Base-by-base conservation (phyloP, 1,140 invertebrate genomes). In the Laodelphax striatellus region DNA sequence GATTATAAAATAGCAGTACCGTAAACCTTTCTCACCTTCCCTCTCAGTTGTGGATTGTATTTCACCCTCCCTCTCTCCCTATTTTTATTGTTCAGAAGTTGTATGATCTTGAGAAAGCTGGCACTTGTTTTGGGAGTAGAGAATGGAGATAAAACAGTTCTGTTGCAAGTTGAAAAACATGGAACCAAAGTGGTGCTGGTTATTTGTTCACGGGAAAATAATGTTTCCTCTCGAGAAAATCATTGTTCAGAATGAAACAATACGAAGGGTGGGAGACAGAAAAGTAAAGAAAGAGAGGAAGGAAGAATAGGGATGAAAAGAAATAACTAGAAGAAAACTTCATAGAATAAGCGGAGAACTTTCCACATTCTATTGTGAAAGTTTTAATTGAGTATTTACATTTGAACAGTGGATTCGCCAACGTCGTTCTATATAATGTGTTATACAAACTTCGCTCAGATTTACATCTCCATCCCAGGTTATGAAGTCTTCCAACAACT, bases 381-480 rank as follows among this genome's bases (percentile, higher is more conserved):
- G 53, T 55, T 55, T 55, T 55, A 55, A 55, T 55, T 55, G 53
- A 55, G 16, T 55, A 55, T 55, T 55, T 24, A 55, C 31, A 55
- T 55, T 38, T 38, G 22, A 38, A 38, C 53, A 55, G 53, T 28
- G 16, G 31, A 16, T 21, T 38, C 22, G 53, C 16, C 2, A 55
- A 28, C n/a, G 31, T 9, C 34, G 34, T 38, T 38, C 34, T 38
- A 38, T 38, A 38, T 38, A 38, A 38, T 38, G 34, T 38, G 34
- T 38, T 38, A 38, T 38, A 38, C 34, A 38, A 38, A 38, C 34
- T 38, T 38, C 10, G 34, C 34, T 38, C 34, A 38, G 34, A 38
- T 38, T 38, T 38, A 38, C 34, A 38, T 38, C 34, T 38, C 34
- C 34, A 38, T 38, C 34, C 10, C 34, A 38, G 34, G 34, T 38